Evolutionary conservation across 2,113 vertebrate genomes (phyloP).

Genomic region (Mobula birostris): DNA sequence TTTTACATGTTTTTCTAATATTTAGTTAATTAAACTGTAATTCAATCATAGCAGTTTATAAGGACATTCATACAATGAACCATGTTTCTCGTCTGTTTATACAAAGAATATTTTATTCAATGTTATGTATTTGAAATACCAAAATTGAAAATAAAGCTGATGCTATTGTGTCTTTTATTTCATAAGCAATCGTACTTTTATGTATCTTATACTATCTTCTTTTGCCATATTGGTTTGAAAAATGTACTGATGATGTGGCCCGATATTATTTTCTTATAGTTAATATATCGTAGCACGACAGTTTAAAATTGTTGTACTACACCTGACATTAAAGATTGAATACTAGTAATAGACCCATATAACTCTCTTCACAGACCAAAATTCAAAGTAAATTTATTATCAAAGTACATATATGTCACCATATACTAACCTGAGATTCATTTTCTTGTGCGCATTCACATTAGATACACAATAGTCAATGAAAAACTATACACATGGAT

Average conservation of each 20-base stretch:
- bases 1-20: background rate
- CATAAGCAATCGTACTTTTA: background rate
- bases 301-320: background rate
- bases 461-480: too few relatives aligned
- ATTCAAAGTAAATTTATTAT: too few relatives aligned
- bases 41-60: background rate
- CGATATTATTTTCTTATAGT: background rate
- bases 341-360: background rate
- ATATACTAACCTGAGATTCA: too few relatives aligned
- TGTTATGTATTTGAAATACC: background rate
- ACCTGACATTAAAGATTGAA: background rate
- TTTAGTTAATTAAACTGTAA: background rate
- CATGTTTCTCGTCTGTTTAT: background rate
- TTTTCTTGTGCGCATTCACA: too few relatives aligned
- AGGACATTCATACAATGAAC: background rate
- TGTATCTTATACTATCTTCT: background rate
- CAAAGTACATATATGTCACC: too few relatives aligned
- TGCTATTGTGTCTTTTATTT: background rate
- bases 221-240: background rate
- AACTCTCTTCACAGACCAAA: background rate
- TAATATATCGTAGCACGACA: background rate
- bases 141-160: slow-evolving; percentile 3
- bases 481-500: too few relatives aligned
- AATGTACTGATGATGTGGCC: background rate
- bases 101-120: background rate